Base-by-base conservation (phyloP, 2,888 invertebrate species). In the Catotricha subobsoleta region DNA sequence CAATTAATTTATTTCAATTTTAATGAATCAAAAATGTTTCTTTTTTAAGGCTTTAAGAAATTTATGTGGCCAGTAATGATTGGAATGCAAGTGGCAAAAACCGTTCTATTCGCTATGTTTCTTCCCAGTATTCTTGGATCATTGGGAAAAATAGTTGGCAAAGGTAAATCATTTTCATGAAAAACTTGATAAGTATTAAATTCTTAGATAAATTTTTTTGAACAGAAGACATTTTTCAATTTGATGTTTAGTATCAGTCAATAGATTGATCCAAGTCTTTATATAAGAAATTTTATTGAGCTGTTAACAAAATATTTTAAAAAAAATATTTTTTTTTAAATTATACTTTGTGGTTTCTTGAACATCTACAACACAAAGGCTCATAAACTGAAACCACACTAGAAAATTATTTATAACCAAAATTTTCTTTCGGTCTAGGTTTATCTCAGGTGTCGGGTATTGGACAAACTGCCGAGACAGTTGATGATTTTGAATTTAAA, bases 61-160 rank as follows among this genome's bases (percentile, higher is more conserved):
- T 68, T 86, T 48, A 69, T 87, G 53, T 68, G 86, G 52, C 87
- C 87, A 1, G 64, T 88, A 40, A 71, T 86, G 52, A 74, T 88
- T 53, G 87, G 82, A 1, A 73, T 79, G 5, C 84, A 87, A 63
- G 69, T 87, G 40, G 68, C 84, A 51, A 88, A 88, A 62, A 81
- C 82, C 27, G 71, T 86, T 35, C 64, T 87, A 18, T 69, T 87
- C 25, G 86, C 84, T 8, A 73, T 87, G 66, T 86, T 88, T 60
- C 67, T 87, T 55, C 86, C 86, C 1, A 81, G 82, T 45, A 74
- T 87, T 44, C 67, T 87, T 46, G 84, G 86, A 41, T 80, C 81
- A 50, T 70, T 86, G 43, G 83, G 83, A 40, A 83, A 83, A 62
- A 71, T 86, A 45, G 73, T 84, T 43, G 82, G 83, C 43, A 86